Conservation (phyloP, 2,888 invertebrate species). For the Sarcophaga variegata region DNA sequence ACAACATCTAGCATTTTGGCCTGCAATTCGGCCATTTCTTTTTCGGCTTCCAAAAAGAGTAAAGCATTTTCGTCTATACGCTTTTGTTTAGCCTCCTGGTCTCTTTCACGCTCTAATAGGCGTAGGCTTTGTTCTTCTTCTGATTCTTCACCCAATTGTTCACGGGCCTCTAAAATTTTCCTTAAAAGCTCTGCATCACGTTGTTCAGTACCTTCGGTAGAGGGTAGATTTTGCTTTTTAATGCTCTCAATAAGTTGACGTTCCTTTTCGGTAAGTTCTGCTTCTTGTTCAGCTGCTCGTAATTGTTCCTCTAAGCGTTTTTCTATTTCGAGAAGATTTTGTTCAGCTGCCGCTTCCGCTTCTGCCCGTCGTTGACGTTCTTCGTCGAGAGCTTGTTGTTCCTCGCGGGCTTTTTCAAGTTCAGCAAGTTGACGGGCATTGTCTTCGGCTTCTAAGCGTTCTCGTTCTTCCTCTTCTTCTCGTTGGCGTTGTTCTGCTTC, state of each 20-base stretch:
- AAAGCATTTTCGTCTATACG: slow-evolving; percentile 78
- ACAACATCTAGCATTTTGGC: slow-evolving; percentile 73
- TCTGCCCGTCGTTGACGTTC: slow-evolving; percentile 15
- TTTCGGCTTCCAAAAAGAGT: slow-evolving; percentile 78
- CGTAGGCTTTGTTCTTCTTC: slow-evolving; percentile 68
- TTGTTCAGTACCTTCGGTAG: slow-evolving; percentile 38
- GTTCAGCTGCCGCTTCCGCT: slow-evolving; percentile 44
- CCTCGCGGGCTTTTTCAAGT: slow-evolving; percentile 55
- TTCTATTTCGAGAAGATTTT: slow-evolving; percentile 60
- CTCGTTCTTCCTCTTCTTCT: slow-evolving; percentile 48
- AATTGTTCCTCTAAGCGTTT: slow-evolving; percentile 63
- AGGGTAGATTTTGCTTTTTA: slow-evolving; percentile 32
- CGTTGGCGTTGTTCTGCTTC: slow-evolving; percentile 56
- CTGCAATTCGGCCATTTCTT: slow-evolving; percentile 79
- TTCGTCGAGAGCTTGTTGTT: slow-evolving; percentile 54
- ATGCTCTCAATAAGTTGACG: slow-evolving; percentile 56
- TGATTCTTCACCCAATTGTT: slow-evolving; percentile 63
- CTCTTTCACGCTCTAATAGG: slow-evolving; percentile 48
- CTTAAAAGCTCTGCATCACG: slow-evolving; percentile 57
- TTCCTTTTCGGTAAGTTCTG: slow-evolving; percentile 65
- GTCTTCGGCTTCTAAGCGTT: slow-evolving; percentile 64
- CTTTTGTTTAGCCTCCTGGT: slow-evolving; percentile 73
- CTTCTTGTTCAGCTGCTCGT: slow-evolving; percentile 68
- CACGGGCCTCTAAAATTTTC: slow-evolving; percentile 60
- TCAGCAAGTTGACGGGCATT: slow-evolving; percentile 59